Evolutionary conservation across 1,140 invertebrate species (phyloP), one percentile per base, ranked within the genome.

Genomic region (Neotoxoptera formosana): DNA sequence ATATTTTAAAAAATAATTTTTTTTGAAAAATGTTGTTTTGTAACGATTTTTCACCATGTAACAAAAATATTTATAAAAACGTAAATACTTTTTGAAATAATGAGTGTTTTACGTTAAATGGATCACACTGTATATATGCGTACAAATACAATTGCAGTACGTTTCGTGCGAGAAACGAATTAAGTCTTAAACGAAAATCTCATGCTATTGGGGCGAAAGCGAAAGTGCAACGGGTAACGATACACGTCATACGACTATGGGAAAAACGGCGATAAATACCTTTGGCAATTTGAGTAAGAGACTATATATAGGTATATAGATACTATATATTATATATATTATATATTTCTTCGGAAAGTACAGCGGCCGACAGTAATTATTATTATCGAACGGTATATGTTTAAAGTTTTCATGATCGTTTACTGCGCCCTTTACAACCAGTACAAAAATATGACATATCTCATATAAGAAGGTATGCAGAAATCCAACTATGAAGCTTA

Each of bases 151-250:
- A 76, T 76, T n/a, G n/a, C 60, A 76, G 14, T 30, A n/a, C n/a
- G 53, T 89, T 89, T 83, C 56, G 41, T 91, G 90, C 30, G 81
- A 47, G 23, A 91, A 91, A 48, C 90, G n/a, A 91, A 25, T 91
- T 83, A 91, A 48, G 56, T 45, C 51, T 83, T 48, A 91, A 91
- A 81, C 47, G 45, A 83, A 83, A 91, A 91, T 91, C 47, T 47
- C 67, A 21, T 91, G 60, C 60, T 4, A 91, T 91, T 47, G 30
- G 41, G 47, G 76, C 47, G 7, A 17, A 81, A 91, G 8, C 45
- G 17, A 23, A 91, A 76, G 47, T 51, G 60, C 45, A 36, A 90
- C 45, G 45, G 56, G 34, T 36, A 56, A 67, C 34, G 20, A 17
- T 60, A 7, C 14, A 20, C 41, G 41, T 41, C 41, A 17, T 76